phyloP scores from a whole-genome alignment of 2,113 vertebrate species.

The Semnopithecus entellus region DNA sequence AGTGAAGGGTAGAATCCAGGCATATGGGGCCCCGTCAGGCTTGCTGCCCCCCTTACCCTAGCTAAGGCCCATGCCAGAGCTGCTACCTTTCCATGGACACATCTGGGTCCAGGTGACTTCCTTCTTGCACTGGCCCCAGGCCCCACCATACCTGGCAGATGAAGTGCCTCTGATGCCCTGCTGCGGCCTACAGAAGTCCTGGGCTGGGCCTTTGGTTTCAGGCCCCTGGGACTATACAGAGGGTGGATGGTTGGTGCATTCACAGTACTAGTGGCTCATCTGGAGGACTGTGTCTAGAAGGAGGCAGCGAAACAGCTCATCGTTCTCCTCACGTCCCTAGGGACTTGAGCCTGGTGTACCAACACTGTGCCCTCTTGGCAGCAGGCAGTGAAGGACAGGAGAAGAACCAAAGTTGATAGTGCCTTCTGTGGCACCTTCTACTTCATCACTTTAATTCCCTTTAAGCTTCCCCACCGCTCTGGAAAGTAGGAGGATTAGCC shows the following conservation, averaged over 20 bases:
- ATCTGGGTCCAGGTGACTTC: accelerated
- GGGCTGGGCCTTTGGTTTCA: neutral
- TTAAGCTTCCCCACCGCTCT: accelerated
- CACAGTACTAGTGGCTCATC: neutral
- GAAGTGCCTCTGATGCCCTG: accelerated
- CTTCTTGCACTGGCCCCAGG: neutral
- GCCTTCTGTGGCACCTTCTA: neutral
- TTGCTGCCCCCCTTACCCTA: neutral
- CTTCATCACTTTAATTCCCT: accelerated
- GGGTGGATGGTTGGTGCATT: neutral
- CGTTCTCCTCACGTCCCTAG: accelerated
- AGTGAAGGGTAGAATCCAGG: neutral
- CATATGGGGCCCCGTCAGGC: neutral
- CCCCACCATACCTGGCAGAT: neutral
- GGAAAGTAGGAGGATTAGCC: neutral
- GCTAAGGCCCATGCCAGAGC: neutral
- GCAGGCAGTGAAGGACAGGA: neutral
- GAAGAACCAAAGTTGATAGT: accelerated
- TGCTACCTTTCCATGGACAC: accelerated
- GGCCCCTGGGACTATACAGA: neutral
- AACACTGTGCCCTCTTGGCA: neutral
- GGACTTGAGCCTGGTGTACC: neutral
- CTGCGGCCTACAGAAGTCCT: accelerated
- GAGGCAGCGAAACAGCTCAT: neutral
- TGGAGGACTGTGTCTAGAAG: neutral